Conservation (phyloP, 1,140 invertebrate species). For the Goniozus legneri region DNA sequence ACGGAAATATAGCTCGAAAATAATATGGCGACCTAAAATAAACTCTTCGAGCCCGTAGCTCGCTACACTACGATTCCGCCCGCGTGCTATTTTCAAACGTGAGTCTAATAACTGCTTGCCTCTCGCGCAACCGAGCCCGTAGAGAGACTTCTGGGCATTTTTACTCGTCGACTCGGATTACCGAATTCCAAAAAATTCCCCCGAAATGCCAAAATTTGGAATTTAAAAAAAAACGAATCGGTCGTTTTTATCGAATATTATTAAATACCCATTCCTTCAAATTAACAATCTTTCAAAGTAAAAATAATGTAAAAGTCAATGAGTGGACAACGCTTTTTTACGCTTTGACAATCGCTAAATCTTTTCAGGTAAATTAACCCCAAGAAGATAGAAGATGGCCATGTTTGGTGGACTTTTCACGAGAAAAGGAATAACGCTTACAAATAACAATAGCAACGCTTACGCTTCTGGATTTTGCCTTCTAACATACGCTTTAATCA, state of each 20-base stretch:
- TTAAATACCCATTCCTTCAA: not conserved
- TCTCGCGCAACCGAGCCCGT: too few species aligned
- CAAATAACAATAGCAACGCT: constrained; percentile 30
- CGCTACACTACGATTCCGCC: constrained; percentile 8
- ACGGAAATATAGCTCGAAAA: constrained; percentile 11
- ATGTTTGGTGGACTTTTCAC: not conserved
- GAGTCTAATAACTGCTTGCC: too few species aligned
- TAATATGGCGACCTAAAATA: too few species aligned
- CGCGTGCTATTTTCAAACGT: constrained; percentile 20
- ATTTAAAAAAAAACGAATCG: not conserved
- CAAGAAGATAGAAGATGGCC: too few species aligned
- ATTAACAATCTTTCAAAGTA: not conserved
- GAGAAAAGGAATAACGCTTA: constrained; percentile 3
- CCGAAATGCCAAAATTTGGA: not conserved
- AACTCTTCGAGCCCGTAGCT: too few species aligned
- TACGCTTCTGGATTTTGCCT: constrained; percentile 36
- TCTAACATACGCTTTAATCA: constrained; percentile 29
- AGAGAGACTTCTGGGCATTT: too few species aligned
- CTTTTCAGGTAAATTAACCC: too few species aligned
- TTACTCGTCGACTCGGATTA: not conserved
- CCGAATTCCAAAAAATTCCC: not conserved
- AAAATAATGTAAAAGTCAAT: not conserved
- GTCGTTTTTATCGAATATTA: not conserved
- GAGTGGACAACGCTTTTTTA: not conserved
- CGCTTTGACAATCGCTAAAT: too few species aligned